phyloP scores from a whole-genome alignment of 2,888 invertebrate genomes.

The Rutpela maculata region DNA sequence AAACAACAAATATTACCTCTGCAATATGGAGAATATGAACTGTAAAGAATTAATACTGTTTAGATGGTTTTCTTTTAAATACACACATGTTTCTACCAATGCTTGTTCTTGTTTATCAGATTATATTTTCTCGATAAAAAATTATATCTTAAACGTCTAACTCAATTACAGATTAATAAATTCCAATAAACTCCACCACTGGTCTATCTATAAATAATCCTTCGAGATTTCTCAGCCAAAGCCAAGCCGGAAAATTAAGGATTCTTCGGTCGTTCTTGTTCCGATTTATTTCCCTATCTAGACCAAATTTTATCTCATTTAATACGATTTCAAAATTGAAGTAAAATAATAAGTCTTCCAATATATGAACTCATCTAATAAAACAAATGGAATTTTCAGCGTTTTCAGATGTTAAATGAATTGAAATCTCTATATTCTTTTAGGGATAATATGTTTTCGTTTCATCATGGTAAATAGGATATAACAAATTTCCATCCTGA shows the following conservation, averaged over 20 bases:
- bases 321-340: slow-evolving; percentile 39
- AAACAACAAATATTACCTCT: no score
- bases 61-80: no score
- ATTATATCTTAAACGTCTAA: neutral
- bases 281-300: slow-evolving; percentile 34
- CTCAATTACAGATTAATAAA: neutral
- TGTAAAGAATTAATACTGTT: no score
- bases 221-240: neutral
- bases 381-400: slow-evolving; percentile 36
- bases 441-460: slow-evolving; percentile 21
- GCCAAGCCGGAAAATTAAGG: slow-evolving; percentile 38
- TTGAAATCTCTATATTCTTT: neutral
- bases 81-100: no score
- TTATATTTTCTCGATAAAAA: neutral
- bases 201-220: slow-evolving; percentile 14
- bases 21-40: no score
- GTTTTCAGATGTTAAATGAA: slow-evolving; percentile 20
- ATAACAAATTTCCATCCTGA: neutral
- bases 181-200: neutral
- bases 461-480: slow-evolving; percentile 24
- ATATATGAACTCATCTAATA: slow-evolving; percentile 32
- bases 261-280: slow-evolving; percentile 32
- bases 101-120: no score
- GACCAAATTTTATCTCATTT: slow-evolving; percentile 29
- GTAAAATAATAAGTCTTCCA: slow-evolving; percentile 43